phyloP scores from a whole-genome alignment of 2,888 invertebrate genomes.

The Stenchaetothrips biformis region DNA sequence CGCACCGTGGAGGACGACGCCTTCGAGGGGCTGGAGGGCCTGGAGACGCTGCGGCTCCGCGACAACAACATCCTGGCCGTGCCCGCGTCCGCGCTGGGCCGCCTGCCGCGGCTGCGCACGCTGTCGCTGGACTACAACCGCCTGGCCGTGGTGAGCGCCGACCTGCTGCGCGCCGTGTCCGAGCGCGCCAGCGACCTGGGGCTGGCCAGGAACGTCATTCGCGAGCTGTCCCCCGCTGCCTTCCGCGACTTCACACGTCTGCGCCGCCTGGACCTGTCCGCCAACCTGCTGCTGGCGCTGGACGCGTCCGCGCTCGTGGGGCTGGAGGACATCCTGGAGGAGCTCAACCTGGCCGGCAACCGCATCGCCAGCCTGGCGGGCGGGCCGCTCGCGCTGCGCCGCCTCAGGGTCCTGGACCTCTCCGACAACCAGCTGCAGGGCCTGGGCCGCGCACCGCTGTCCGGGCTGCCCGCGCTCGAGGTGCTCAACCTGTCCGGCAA shows the following conservation, averaged over 20 bases:
- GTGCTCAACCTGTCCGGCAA: conserved; percentile 74
- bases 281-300: conserved; percentile 68
- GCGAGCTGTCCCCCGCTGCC: conserved; percentile 74
- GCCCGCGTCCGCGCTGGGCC: conserved; percentile 75
- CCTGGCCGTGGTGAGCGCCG: conserved; percentile 76
- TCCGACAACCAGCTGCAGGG: conserved; percentile 74
- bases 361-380: conserved; percentile 63
- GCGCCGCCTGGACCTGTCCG: conserved; percentile 67
- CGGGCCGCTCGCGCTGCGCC: conserved; percentile 58
- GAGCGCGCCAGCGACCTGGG: conserved; percentile 65
- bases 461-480: conserved; percentile 60
- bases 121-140: conserved; percentile 80
- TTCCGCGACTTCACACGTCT: conserved; percentile 70
- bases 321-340: conserved; percentile 65
- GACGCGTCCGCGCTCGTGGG: conserved; percentile 71
- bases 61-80: conserved; percentile 85
- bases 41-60: conserved; percentile 70
- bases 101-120: conserved; percentile 66
- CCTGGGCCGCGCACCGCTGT: conserved; percentile 62
- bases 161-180: conserved; percentile 68
- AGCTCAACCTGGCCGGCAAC: conserved; percentile 69
- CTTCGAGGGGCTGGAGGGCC: conserved; percentile 71
- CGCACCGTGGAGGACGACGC: conserved; percentile 86
- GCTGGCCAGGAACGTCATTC: conserved; percentile 76
- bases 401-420: conserved; percentile 65